Percentiles rank a stretch among this genome's conserved stretches.
Evolutionary conservation across 2,888 invertebrate species (phyloP).

Genomic region (Nomada ferruginata): DNA sequence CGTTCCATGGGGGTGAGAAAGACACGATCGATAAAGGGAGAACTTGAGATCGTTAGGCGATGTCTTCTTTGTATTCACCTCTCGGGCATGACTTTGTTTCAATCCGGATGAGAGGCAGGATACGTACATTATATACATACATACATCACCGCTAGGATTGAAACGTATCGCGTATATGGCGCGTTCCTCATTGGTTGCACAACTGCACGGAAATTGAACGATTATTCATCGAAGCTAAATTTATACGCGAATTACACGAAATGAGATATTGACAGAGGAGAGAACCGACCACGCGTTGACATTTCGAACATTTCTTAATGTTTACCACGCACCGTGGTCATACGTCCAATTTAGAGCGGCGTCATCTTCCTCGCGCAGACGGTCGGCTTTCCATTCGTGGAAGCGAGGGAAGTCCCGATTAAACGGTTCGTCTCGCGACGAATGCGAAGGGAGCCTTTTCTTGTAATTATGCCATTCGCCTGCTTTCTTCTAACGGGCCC

Average conservation of each 20-base stretch:
- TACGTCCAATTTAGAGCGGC: slow-evolving; percentile 26
- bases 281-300: slow-evolving; percentile 32
- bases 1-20: slow-evolving; percentile 30
- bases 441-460: not conserved
- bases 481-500: not conserved
- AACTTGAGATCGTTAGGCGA: slow-evolving; percentile 38
- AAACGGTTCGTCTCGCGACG: slow-evolving; percentile 2
- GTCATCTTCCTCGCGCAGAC: not conserved
- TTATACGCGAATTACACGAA: slow-evolving; percentile 2
- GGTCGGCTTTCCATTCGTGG: slow-evolving; percentile 3
- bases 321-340: not conserved
- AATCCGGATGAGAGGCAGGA: no score
- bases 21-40: slow-evolving; percentile 62
- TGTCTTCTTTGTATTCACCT: slow-evolving; percentile 9
- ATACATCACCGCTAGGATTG: not conserved
- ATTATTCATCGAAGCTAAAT: slow-evolving; percentile 30
- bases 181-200: not conserved
- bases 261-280: not conserved
- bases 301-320: slow-evolving; percentile 29
- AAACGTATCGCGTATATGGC: not conserved
- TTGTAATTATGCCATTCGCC: slow-evolving; percentile 4
- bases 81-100: not conserved
- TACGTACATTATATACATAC: no score
- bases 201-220: not conserved
- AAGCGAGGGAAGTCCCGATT: slow-evolving; percentile 7